Conservation (phyloP, 2,888 invertebrate species). For the Coenonympha arcania region DNA sequence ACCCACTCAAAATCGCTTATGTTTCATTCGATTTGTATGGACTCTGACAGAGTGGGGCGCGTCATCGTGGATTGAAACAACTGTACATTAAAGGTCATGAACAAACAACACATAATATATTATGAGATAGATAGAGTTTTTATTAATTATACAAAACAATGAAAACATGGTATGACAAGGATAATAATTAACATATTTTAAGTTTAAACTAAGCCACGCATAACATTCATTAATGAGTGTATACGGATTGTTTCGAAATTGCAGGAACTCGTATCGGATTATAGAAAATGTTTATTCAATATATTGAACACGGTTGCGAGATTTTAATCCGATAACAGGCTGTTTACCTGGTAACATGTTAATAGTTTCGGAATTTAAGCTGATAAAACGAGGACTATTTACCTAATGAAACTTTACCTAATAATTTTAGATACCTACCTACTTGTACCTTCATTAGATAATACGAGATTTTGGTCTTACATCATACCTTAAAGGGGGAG, state of each 20-base stretch:
- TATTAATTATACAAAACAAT: too few relatives aligned
- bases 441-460: not conserved
- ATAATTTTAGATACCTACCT: not conserved
- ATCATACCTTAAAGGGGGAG: too few relatives aligned
- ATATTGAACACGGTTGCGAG: not conserved
- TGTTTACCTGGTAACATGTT: not conserved
- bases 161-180: too few relatives aligned
- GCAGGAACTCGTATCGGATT: not conserved
- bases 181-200: too few relatives aligned
- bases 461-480: not conserved
- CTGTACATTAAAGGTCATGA: too few relatives aligned
- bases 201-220: not conserved
- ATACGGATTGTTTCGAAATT: not conserved
- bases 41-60: too few relatives aligned
- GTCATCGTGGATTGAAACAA: too few relatives aligned
- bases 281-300: not conserved
- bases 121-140: too few relatives aligned
- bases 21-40: too few relatives aligned
- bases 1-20: too few relatives aligned
- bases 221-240: not conserved
- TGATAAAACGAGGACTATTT: not conserved
- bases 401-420: not conserved
- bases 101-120: too few relatives aligned
- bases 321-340: conserved; percentile 4
- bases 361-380: not conserved